Percentiles rank a stretch among this genome's conserved stretches.
These are phyloP conservation scores for Scaptomyza polygonia DNA, from an alignment of 2,888 invertebrate species.

Conservation along the genomic window DNA sequence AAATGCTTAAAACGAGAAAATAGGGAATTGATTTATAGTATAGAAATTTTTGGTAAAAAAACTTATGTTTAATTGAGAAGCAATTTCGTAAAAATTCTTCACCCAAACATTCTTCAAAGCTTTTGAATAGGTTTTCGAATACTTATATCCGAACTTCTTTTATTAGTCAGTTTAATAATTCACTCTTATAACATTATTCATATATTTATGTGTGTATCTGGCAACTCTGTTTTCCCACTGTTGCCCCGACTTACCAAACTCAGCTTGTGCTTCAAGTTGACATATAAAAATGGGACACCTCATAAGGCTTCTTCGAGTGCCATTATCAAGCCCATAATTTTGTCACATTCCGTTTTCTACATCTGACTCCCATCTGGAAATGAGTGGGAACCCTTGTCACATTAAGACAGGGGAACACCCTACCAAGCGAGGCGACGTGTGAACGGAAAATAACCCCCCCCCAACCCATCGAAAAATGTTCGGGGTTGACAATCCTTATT, in stretches of 20 bases:
- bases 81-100: no score
- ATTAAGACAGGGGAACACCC: constrained; percentile 8
- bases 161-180: no score
- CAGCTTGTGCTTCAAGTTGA: constrained; percentile 35
- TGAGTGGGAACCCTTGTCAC: constrained; percentile 63
- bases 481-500: constrained; percentile 73
- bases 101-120: no score
- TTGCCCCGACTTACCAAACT: constrained; percentile 1
- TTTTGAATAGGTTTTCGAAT: no score
- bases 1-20: no score
- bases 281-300: constrained; percentile 50
- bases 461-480: constrained; percentile 19
- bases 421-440: constrained; percentile 48
- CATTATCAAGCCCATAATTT: constrained; percentile 49
- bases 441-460: constrained; percentile 51
- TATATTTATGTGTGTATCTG: not conserved
- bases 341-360: constrained; percentile 39
- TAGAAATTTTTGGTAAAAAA: no score
- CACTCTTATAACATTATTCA: not conserved
- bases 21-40: no score
- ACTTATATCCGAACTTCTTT: no score
- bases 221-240: constrained; percentile 14
- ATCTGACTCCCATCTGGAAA: constrained; percentile 63
- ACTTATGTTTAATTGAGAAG: no score
- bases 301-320: constrained; percentile 24